Conservation (phyloP, 2,888 invertebrate species). For the Nymphalis urticae region DNA sequence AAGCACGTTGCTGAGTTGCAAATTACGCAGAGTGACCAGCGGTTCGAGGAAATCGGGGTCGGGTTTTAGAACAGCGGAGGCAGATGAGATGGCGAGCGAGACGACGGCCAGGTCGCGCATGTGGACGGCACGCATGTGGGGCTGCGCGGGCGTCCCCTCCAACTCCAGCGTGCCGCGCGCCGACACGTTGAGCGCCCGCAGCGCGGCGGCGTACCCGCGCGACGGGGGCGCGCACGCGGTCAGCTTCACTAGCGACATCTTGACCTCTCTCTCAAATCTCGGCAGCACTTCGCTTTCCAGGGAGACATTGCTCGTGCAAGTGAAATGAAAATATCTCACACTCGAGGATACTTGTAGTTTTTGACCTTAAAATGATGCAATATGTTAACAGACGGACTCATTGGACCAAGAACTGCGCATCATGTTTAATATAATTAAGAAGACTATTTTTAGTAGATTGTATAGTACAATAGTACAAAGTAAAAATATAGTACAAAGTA, state of each 20-base stretch:
- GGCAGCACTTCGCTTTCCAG: constrained; percentile 39
- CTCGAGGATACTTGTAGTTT: constrained; percentile 25
- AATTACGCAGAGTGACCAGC: constrained; percentile 21
- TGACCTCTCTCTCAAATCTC: constrained; percentile 30
- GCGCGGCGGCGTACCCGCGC: constrained; percentile 32
- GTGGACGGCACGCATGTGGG: constrained; percentile 85
- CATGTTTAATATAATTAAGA: too few species aligned
- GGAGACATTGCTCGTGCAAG: constrained; percentile 33
- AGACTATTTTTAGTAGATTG: too few species aligned
- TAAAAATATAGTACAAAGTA: too few species aligned
- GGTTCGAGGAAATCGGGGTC: constrained; percentile 68
- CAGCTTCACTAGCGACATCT: constrained; percentile 31
- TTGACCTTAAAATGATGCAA: constrained; percentile 24
- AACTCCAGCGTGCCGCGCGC: constrained; percentile 83
- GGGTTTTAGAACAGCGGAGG: constrained; percentile 82
- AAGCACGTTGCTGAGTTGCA: constrained; percentile 27
- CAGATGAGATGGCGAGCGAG: constrained; percentile 77
- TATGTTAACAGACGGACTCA: too few species aligned
- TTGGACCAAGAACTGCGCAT: too few species aligned
- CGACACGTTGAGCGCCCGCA: constrained; percentile 36
- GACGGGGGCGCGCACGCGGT: constrained; percentile 41
- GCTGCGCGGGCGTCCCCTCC: constrained; percentile 75
- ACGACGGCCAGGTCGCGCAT: constrained; percentile 83
- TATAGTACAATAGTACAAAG: too few species aligned
- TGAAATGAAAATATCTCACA: constrained; percentile 27